These are phyloP conservation scores for Gordius sp. DNA, from an alignment of 2,888 invertebrate species.

Conservation along the genomic window DNA sequence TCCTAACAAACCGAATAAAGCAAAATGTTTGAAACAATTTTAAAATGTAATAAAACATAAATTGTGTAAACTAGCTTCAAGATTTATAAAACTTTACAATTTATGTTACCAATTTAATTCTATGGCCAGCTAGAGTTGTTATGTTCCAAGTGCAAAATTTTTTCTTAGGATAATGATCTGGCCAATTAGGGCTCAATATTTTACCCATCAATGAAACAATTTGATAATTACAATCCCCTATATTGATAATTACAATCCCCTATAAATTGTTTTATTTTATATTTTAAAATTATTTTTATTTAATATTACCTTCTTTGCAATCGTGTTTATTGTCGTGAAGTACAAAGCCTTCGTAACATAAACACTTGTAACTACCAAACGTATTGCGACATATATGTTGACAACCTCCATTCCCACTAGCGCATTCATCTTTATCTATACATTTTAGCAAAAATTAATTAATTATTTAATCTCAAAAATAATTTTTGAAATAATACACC, in stretches of 20 bases:
- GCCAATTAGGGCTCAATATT: slow-evolving; percentile 66
- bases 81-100: not conserved
- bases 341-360: slow-evolving; percentile 78
- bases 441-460: slow-evolving; percentile 12
- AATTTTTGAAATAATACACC: too few species aligned
- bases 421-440: slow-evolving; percentile 78
- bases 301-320: slow-evolving; percentile 61
- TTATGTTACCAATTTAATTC: slow-evolving; percentile 49
- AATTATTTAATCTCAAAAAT: too few species aligned
- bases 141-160: slow-evolving; percentile 95
- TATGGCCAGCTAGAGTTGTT: slow-evolving; percentile 74
- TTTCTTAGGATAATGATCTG: slow-evolving; percentile 52
- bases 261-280: too few species aligned
- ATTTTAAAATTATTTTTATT: too few species aligned
- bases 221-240: slow-evolving; percentile 71
- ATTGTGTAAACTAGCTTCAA: not conserved
- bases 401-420: slow-evolving; percentile 75
- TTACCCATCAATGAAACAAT: slow-evolving; percentile 55
- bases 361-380: slow-evolving; percentile 65
- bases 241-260: too few species aligned
- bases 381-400: slow-evolving; percentile 87
- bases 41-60: slow-evolving; percentile 19
- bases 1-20: too few species aligned
- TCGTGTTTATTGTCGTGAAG: slow-evolving; percentile 74
- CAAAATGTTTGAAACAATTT: slow-evolving; percentile 21